These are phyloP conservation scores for Notarius quadriscutis DNA, from an alignment of 2,113 vertebrate species.

Conservation along the genomic window DNA sequence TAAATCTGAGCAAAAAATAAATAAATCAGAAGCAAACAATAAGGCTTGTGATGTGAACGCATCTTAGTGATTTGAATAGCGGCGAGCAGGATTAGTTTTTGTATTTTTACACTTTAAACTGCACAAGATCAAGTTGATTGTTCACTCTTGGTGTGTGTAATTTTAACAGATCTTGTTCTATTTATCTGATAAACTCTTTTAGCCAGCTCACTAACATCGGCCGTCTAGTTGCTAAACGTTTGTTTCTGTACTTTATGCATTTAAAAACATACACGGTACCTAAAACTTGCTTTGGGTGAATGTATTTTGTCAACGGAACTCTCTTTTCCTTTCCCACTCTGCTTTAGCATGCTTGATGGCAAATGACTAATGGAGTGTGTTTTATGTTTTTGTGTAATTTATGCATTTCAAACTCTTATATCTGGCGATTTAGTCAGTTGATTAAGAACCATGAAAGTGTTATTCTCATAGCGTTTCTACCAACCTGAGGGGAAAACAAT, in stretches of 20 bases:
- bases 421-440: background rate
- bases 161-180: background rate
- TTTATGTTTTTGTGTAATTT: background rate
- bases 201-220: background rate
- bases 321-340: background rate
- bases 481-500: background rate
- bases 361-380: background rate
- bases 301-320: background rate
- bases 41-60: too few species aligned
- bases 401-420: background rate
- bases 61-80: background rate
- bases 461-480: background rate
- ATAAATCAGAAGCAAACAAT: too few species aligned
- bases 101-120: background rate
- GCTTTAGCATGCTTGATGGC: background rate
- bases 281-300: background rate
- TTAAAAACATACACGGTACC: background rate
- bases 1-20: too few species aligned
- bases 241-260: background rate
- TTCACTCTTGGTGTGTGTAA: background rate
- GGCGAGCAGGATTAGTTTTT: background rate
- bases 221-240: background rate
- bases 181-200: background rate
- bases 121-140: background rate
- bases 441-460: background rate